Percentiles rank a stretch among this genome's conserved stretches.
phyloP scores from a whole-genome alignment of 2,113 vertebrate genomes.

The Hystrix brachyura region DNA sequence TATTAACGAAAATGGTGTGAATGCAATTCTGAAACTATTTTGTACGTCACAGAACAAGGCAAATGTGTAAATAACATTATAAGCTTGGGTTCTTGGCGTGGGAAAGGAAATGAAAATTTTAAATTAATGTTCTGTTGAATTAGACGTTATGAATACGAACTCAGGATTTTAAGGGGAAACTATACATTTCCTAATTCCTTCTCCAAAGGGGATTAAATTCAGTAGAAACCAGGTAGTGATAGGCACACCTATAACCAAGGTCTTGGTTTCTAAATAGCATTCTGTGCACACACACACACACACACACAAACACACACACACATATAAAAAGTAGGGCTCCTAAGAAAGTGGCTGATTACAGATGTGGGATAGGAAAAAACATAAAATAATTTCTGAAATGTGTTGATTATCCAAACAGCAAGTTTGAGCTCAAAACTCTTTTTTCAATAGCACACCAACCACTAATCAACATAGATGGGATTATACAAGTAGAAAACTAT shows the following conservation, averaged over 20 bases:
- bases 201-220: background rate
- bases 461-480: background rate
- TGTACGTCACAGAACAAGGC: background rate
- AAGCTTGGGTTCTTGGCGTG: background rate
- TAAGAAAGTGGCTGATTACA: background rate
- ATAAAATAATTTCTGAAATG: background rate
- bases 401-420: background rate
- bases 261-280: conserved; percentile 20
- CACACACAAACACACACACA: background rate
- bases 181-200: background rate
- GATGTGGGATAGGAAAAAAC: background rate
- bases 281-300: background rate
- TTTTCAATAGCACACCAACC: background rate
- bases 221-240: background rate
- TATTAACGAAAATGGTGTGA: background rate
- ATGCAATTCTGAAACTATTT: background rate
- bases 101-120: background rate
- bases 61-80: background rate
- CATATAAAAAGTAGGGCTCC: background rate
- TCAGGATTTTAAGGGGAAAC: background rate
- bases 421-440: background rate
- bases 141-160: background rate
- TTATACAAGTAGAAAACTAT: background rate
- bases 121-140: background rate
- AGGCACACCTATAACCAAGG: background rate